phyloP scores from a whole-genome alignment of 2,797 vertebrate species.

The Pangasius larnaudii region DNA sequence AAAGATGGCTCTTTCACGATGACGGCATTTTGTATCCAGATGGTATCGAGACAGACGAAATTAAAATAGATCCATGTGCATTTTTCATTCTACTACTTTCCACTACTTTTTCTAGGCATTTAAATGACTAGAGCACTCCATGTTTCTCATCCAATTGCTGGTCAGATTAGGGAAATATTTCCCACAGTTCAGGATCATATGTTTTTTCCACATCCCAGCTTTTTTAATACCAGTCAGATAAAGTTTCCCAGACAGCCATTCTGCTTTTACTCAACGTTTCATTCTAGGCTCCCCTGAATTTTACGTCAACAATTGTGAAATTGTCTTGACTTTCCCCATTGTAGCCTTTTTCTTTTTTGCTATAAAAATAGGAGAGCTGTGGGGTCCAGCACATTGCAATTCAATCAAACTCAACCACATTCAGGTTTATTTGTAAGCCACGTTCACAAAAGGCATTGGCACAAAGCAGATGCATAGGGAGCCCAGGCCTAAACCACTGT shows the following conservation, averaged over 20 bases:
- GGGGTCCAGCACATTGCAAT: conserved; percentile 40
- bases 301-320: conserved; percentile 32
- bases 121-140: background rate
- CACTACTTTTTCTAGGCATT: background rate
- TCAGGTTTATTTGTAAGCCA: conserved; percentile 43
- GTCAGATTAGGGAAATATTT: conserved; percentile 29
- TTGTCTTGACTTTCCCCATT: conserved; percentile 39
- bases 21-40: conserved; percentile 56
- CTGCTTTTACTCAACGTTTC: conserved; percentile 34
- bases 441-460: conserved; percentile 38
- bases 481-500: conserved; percentile 30
- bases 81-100: conserved; percentile 31
- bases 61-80: conserved; percentile 57
- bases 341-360: conserved; percentile 26
- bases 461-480: conserved; percentile 35
- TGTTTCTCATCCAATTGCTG: conserved; percentile 28
- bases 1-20: conserved; percentile 42
- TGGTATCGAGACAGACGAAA: conserved; percentile 68
- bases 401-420: conserved; percentile 41
- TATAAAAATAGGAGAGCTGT: conserved; percentile 37
- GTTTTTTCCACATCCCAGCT: conserved; percentile 18
- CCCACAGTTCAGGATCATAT: conserved; percentile 36
- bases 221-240: conserved; percentile 38
- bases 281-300: conserved; percentile 21
- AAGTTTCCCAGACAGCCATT: conserved; percentile 32